phyloP scores from a whole-genome alignment of 2,888 invertebrate genomes.

The Rhaphigaster nebulosa region DNA sequence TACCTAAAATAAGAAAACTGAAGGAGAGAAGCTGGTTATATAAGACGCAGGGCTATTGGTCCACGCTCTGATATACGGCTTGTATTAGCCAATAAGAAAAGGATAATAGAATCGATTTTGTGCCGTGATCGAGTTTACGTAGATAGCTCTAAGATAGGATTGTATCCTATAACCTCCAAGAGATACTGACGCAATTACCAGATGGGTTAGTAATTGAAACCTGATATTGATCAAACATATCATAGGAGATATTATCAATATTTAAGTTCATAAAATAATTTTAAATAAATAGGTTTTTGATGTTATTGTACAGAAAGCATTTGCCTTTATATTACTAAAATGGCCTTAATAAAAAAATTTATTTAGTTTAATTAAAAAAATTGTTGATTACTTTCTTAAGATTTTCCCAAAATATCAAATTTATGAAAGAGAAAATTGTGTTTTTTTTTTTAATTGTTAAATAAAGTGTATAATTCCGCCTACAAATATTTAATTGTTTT shows the following conservation, averaged over 20 bases:
- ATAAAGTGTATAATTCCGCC: too few species aligned
- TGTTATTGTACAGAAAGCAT: too few species aligned
- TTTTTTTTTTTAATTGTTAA: too few species aligned
- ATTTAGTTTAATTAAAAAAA: too few species aligned
- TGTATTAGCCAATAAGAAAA: constrained; percentile 38
- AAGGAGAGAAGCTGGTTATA: constrained; percentile 28
- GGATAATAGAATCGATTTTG: constrained; percentile 31
- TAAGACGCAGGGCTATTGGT: constrained; percentile 10
- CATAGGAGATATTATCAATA: neutral
- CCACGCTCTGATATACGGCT: neutral
- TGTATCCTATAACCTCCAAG: neutral
- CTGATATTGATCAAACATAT: neutral
- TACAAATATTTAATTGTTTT: too few species aligned
- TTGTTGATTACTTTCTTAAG: too few species aligned
- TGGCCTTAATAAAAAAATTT: too few species aligned
- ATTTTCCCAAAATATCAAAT: too few species aligned
- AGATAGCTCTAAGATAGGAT: neutral
- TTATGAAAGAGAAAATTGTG: too few species aligned
- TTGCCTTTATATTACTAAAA: too few species aligned
- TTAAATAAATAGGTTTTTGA: too few species aligned
- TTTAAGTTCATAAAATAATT: neutral
- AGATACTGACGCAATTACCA: neutral
- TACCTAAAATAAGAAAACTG: constrained; percentile 27
- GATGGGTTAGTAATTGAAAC: neutral
- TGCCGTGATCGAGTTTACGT: neutral